Evolutionary conservation across 2,888 invertebrate species (phyloP), one percentile per base, ranked within the genome.

Genomic region (Bedellia somnulentella): DNA sequence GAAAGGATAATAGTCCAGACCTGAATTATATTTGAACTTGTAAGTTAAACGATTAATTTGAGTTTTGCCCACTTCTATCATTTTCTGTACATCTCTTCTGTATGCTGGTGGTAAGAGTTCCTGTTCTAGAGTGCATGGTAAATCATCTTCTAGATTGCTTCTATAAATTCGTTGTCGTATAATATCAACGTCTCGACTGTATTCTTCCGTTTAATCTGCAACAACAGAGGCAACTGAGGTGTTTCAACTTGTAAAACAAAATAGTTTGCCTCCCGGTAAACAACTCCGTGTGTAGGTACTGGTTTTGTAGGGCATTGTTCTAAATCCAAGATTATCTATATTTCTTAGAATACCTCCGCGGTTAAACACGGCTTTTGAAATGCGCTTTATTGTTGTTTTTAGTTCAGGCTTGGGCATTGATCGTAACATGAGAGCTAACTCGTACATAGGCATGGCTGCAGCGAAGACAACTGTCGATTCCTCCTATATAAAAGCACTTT

Each of bases 1-100:
- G 77, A 91, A 91, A 11, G 91, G 91, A 79, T 90, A 89, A 54
- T 89, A 89, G 55, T 87, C 81, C 31, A 91, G 56, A 2, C 88
- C 89, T 26, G 84, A 82, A 47, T 89, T 88, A 45, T 85, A 83
- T 36, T 82, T 80, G 49, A 85, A 89, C 54, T 81, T 82, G 24
- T 71, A 41, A 30, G 66, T 70, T 40, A 70, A 71, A 1, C 76
- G 77, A 43, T 84, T 85, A 32, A 79, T 76, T 56, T 82, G 80
- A 32, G 61, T 78, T 39, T 79, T 76, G 10, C 85, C 81, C 24
- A 80, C 45, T 46, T 77, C 66, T 24, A 89, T 68, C 66, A 89
- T 78, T 37, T 87, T 76, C 46, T 86, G 80, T 0, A 93, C 91
- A 43, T 85, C 82, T 50, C 82, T 78, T 48, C 92, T 80, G 43